Evolutionary conservation across 1,140 invertebrate genomes (phyloP), one percentile per base, ranked within the genome.

Genomic region (Frieseomelitta varia): DNA sequence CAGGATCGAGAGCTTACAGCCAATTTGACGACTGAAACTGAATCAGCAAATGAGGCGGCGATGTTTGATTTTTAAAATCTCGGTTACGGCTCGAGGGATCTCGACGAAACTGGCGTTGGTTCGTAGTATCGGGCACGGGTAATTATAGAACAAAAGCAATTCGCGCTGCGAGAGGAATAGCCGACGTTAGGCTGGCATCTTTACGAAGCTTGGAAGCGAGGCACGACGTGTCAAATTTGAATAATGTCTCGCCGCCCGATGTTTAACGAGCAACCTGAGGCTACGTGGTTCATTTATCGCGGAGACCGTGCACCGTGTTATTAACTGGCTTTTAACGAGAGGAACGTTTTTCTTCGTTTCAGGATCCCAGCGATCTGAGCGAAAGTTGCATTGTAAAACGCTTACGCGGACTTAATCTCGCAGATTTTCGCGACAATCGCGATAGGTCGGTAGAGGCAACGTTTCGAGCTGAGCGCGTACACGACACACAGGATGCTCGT

Each of bases 361-460:
- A n/a, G 19, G 74, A 85, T 88, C 85, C 85, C 86, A 47, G 0
- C n/a, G n/a, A n/a, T n/a, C n/a, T n/a, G n/a, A n/a, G 83, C 78
- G 77, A 85, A 85, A 10, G 8, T 47, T 10, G 27, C 12, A 61
- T 61, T n/a, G 3, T 61, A 61, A 14, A 11, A 47, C 24, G 24
- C 4, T 34, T 17, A 27, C 19, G 68, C 24, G 34, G 19, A 27
- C 39, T n/a, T n/a, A 47, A 39, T 17, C n/a, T 21, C 21, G 12
- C 1, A 47, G 72, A 85, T 85, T 83, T 81, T 58, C 78, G 47
- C 65, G 73, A 75, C 55, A n/a, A n/a, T 30, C 58, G 39, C 39
- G 39, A 47, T 6, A 65, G 65, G 15, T 51, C 51, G 67, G 68
- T 58, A 65, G 79, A 47, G 39, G 8, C 75, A 87, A 83, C 90